Evolutionary conservation across 2,888 invertebrate species (phyloP).

Genomic region (Tetranychus truncatus): DNA sequence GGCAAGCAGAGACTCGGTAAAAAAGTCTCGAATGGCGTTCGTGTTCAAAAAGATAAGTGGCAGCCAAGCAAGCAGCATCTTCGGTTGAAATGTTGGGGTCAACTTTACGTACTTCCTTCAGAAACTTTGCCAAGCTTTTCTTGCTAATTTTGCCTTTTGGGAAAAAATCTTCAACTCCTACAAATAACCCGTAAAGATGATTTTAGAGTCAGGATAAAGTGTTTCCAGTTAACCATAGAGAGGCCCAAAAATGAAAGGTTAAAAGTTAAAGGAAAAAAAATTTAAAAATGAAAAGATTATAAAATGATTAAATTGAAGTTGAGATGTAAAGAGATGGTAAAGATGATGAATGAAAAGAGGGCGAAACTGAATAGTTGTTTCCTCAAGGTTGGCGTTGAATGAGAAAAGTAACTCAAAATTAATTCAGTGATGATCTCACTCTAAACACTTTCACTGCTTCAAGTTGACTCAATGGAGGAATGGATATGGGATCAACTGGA

Average conservation of each 20-base stretch:
- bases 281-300: too few relatives aligned
- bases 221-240: neutral
- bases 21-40: constrained; percentile 40
- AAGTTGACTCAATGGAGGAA: too few relatives aligned
- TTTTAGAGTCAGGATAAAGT: neutral
- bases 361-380: neutral
- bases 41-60: constrained; percentile 37
- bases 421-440: too few relatives aligned
- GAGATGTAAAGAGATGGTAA: too few relatives aligned
- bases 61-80: constrained; percentile 40
- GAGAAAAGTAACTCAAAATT: neutral
- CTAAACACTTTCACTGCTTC: too few relatives aligned
- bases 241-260: too few relatives aligned
- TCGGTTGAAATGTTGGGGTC: constrained; percentile 38
- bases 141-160: constrained; percentile 17
- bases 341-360: neutral
- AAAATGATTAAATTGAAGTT: too few relatives aligned
- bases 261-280: too few relatives aligned
- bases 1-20: constrained; percentile 42
- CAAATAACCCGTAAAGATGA: neutral
- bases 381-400: neutral
- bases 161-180: constrained; percentile 17
- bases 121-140: constrained; percentile 15
- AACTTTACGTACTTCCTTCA: constrained; percentile 24
- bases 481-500: too few relatives aligned